Conservation (phyloP, 1,140 invertebrate genomes). For the Palaemon carinicauda region DNA sequence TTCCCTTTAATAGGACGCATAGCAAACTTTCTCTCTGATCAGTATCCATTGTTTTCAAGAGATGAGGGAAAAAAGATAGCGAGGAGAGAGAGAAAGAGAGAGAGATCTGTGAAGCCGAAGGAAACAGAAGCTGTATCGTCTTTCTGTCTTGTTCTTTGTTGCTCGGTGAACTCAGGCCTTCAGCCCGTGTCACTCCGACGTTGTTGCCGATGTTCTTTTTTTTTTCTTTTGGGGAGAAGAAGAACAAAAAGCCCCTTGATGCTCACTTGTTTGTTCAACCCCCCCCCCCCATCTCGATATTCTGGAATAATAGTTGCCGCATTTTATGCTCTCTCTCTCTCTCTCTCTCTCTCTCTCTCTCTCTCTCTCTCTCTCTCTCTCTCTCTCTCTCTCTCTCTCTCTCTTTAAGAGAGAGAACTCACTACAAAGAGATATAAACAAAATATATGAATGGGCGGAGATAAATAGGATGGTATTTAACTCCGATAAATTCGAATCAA, state of each 20-base stretch:
- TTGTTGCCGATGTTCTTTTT: slow-evolving; percentile 32
- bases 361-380: background rate
- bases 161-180: slow-evolving; percentile 16
- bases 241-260: slow-evolving; percentile 32
- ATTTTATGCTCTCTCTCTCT: background rate
- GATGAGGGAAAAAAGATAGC: background rate
- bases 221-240: background rate
- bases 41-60: slow-evolving; percentile 19
- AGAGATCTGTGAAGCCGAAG: slow-evolving; percentile 29
- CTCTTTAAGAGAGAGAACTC: too few species aligned
- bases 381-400: background rate
- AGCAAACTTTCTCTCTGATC: slow-evolving; percentile 40
- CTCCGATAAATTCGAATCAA: too few species aligned
- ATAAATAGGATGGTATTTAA: too few species aligned
- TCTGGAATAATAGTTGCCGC: slow-evolving; percentile 31
- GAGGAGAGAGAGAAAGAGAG: too few species aligned
- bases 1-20: slow-evolving; percentile 45
- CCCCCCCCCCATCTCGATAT: slow-evolving; percentile 12
- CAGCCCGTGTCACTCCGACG: slow-evolving; percentile 39
- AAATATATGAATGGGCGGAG: too few species aligned
- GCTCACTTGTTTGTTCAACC: slow-evolving; percentile 44
- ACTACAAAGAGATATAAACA: too few species aligned
- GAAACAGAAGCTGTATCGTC: slow-evolving; percentile 44
- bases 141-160: slow-evolving; percentile 49
- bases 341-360: background rate